These are phyloP conservation scores for Erannis defoliaria DNA, from an alignment of 2,888 invertebrate genomes.

Conservation along the genomic window DNA sequence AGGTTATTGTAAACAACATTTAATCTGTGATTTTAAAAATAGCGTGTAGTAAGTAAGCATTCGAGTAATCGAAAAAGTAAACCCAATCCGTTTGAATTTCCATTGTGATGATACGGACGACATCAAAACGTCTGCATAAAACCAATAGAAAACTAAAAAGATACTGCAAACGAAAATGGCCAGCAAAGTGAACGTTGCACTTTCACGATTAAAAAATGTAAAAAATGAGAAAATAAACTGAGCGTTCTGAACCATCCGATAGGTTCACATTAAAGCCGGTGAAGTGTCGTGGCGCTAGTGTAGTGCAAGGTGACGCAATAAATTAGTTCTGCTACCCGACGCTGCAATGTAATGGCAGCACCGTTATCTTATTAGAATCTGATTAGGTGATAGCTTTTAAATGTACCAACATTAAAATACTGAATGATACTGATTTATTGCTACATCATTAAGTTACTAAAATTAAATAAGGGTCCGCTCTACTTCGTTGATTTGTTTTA, in stretches of 20 bases:
- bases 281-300: slow-evolving; percentile 62
- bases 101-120: slow-evolving; percentile 54
- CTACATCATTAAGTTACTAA: no score
- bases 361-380: slow-evolving; percentile 53
- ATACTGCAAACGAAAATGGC: slow-evolving; percentile 76
- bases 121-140: slow-evolving; percentile 78
- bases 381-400: no score
- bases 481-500: no score
- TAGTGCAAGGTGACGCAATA: slow-evolving; percentile 44
- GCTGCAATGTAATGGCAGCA: slow-evolving; percentile 68
- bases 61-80: slow-evolving; percentile 11
- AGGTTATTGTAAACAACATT: no score
- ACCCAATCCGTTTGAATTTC: not conserved
- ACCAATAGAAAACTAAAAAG: slow-evolving; percentile 79
- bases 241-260: slow-evolving; percentile 70
- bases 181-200: slow-evolving; percentile 83
- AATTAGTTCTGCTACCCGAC: slow-evolving; percentile 81
- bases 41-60: no score
- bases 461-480: no score
- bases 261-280: slow-evolving; percentile 69
- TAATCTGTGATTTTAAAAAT: no score
- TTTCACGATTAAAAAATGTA: slow-evolving; percentile 81
- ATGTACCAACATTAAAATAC: no score
- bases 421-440: no score
- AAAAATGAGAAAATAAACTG: slow-evolving; percentile 68